Conservation (phyloP, 2,113 vertebrate genomes). For the Isurus oxyrinchus region DNA sequence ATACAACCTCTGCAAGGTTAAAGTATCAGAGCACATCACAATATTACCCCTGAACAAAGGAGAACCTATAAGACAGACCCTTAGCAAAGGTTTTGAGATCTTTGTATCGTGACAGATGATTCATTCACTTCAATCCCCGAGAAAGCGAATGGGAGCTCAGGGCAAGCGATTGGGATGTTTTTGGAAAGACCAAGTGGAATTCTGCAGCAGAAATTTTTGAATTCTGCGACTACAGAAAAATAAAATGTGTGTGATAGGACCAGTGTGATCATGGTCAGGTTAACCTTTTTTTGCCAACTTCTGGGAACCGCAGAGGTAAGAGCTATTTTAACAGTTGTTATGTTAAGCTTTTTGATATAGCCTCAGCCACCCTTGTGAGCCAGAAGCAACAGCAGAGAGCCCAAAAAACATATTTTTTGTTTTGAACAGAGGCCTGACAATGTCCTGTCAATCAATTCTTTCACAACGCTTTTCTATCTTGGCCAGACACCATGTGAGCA, state of each 20-base stretch:
- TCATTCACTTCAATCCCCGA: not conserved
- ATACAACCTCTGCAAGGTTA: not conserved
- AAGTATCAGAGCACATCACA: not conserved
- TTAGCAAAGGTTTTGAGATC: not conserved
- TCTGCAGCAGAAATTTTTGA: not conserved
- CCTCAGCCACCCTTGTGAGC: not conserved
- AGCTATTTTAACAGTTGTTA: constrained; percentile 20
- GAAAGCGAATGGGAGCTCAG: not conserved
- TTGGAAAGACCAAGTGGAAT: not conserved
- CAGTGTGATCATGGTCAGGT: constrained; percentile 27
- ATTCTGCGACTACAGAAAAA: not conserved
- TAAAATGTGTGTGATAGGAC: not conserved
- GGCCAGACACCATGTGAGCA: not conserved
- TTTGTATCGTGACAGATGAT: not conserved
- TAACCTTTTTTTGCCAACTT: not conserved
- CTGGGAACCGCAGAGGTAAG: constrained; percentile 9
- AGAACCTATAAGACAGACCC: not conserved
- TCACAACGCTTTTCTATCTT: not conserved
- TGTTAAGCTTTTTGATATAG: constrained; percentile 24
- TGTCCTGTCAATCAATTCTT: constrained; percentile 20
- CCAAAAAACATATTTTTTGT: constrained; percentile 15
- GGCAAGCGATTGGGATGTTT: not conserved
- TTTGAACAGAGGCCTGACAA: constrained; percentile 10
- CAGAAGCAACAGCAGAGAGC: constrained; percentile 4
- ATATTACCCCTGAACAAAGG: not conserved